phyloP scores from a whole-genome alignment of 2,888 invertebrate species.

The Noctuana brunneofusca region DNA sequence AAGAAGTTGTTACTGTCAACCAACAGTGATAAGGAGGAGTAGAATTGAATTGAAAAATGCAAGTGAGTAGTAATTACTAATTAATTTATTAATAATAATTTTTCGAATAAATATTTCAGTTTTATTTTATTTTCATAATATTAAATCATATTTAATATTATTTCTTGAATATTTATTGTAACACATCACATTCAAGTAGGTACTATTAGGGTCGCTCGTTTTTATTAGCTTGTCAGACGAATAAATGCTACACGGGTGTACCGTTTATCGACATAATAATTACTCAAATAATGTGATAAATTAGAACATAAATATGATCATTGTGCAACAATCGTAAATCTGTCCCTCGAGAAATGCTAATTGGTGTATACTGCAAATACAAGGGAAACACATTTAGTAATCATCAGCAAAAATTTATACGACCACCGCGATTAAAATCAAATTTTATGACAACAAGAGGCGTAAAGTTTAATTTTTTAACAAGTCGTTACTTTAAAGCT shows the following conservation, averaged over 20 bases:
- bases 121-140: too few relatives aligned
- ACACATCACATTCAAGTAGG: too few relatives aligned
- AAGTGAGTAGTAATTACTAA: too few relatives aligned
- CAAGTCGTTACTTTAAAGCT: constrained; percentile 15
- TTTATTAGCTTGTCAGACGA: too few relatives aligned
- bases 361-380: neutral
- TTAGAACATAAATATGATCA: constrained; percentile 1
- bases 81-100: too few relatives aligned
- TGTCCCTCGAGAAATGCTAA: constrained; percentile 21
- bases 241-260: constrained; percentile 4
- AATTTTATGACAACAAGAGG: constrained; percentile 14
- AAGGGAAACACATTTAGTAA: constrained; percentile 21
- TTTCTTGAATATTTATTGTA: too few relatives aligned
- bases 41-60: too few relatives aligned
- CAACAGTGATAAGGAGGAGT: too few relatives aligned
- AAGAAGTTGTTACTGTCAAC: too few relatives aligned
- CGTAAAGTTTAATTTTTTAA: constrained; percentile 9
- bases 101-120: too few relatives aligned
- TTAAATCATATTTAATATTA: too few relatives aligned
- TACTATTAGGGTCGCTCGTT: too few relatives aligned
- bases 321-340: constrained; percentile 19
- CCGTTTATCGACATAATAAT: neutral
- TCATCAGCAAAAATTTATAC: constrained; percentile 23
- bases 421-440: constrained; percentile 19
- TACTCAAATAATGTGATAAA: constrained; percentile 8